Conservation (phyloP, 1,140 invertebrate genomes). For the Grapholita molesta region DNA sequence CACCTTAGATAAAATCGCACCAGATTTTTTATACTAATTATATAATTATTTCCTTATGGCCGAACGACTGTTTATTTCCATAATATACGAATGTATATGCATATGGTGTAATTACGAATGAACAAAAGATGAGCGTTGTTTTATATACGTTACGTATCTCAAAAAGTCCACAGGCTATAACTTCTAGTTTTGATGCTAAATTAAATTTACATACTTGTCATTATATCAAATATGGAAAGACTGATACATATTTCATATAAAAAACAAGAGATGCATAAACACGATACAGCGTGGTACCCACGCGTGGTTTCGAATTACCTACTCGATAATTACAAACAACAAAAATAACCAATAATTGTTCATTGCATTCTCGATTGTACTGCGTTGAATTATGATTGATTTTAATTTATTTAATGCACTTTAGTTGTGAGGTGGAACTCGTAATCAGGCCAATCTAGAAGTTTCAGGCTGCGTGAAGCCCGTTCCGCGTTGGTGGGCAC, state of each 20-base stretch:
- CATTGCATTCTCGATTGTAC: not conserved
- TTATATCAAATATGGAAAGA: not conserved
- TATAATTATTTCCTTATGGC: not conserved
- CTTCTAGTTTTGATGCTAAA: not conserved
- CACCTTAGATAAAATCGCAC: not conserved
- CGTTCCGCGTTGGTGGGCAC: constrained; percentile 54
- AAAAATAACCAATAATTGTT: not conserved
- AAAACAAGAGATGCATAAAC: constrained; percentile 26
- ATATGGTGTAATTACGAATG: not conserved
- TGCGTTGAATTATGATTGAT: not conserved
- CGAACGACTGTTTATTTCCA: not conserved
- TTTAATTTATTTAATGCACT: not conserved
- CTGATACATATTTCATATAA: not conserved
- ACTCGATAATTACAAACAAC: constrained; percentile 27
- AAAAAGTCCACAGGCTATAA: not conserved
- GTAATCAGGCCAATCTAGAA: constrained; percentile 57
- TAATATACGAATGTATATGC: not conserved
- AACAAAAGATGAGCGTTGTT: not conserved
- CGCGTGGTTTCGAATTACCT: constrained; percentile 43
- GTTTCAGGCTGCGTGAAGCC: constrained; percentile 54
- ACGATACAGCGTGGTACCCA: constrained; percentile 38
- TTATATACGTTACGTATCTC: not conserved
- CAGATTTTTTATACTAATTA: not conserved
- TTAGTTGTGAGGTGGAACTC: not conserved
- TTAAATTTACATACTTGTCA: not conserved